phyloP scores from a whole-genome alignment of 2,113 vertebrate species.

The Calidris pygmaea region DNA sequence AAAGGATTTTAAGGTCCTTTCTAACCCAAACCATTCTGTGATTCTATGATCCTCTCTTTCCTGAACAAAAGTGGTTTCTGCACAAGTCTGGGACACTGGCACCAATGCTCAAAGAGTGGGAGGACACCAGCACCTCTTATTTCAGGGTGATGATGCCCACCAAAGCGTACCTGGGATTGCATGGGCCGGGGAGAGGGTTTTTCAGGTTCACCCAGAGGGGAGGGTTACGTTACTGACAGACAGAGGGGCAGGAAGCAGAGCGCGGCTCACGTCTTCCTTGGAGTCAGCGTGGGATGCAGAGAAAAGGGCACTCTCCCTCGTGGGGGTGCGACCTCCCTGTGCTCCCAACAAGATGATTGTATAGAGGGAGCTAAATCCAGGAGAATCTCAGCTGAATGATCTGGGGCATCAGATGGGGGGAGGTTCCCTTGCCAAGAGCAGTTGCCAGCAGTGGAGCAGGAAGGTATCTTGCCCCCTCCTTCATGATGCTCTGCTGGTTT shows the following conservation, averaged over 20 bases:
- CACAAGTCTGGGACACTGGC: neutral
- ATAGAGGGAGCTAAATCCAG: neutral
- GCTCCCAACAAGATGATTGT: fast-evolving
- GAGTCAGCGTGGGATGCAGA: neutral
- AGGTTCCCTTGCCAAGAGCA: neutral
- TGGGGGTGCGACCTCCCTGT: neutral
- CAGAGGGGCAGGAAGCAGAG: neutral
- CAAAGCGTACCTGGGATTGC: neutral
- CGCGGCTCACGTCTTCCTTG: fast-evolving
- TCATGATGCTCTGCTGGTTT: neutral
- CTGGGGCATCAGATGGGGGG: neutral
- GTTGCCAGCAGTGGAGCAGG: neutral
- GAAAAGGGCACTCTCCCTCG: neutral
- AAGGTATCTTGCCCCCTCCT: neutral
- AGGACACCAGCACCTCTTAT: neutral
- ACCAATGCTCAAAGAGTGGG: neutral
- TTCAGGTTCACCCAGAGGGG: too few species aligned
- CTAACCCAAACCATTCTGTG: too few species aligned
- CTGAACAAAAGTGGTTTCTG: neutral
- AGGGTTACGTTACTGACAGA: neutral
- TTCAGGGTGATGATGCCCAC: neutral
- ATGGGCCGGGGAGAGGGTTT: neutral
- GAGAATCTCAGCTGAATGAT: neutral
- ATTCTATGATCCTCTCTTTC: neutral
- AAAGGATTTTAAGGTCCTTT: too few species aligned